Conservation (phyloP, 1,140 invertebrate genomes). For the Sarcophaga peregrina region DNA sequence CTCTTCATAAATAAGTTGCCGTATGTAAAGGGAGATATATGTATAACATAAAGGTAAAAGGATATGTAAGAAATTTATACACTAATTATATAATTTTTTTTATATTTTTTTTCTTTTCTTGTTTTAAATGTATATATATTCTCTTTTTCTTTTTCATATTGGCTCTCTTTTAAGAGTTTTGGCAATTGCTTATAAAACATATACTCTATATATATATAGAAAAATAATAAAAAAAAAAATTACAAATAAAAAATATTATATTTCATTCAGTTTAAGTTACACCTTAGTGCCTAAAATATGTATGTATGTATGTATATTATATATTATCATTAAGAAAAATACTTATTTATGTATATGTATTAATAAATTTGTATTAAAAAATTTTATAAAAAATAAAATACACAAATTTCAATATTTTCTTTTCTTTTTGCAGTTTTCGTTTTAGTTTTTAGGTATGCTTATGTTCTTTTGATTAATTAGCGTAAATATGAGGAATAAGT, state of each 20-base stretch:
- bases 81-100: constrained; percentile 12
- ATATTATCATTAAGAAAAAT: neutral
- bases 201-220: neutral
- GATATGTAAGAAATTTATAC: neutral
- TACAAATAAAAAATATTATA: constrained; percentile 28
- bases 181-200: constrained; percentile 32
- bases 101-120: constrained; percentile 17
- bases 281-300: constrained; percentile 33
- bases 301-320: neutral
- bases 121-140: neutral
- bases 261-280: constrained; percentile 32
- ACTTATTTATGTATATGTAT: neutral
- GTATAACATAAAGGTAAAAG: neutral
- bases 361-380: neutral
- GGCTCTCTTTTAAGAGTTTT: constrained; percentile 38
- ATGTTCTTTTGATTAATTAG: too few species aligned
- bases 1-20: constrained; percentile 9
- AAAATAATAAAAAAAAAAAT: constrained; percentile 8
- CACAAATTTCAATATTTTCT: constrained; percentile 15
- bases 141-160: constrained; percentile 14
- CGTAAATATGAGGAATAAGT: too few species aligned
- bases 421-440: neutral
- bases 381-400: constrained; percentile 17
- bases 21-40: constrained; percentile 13
- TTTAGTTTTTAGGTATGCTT: neutral